Evolutionary conservation across 1,140 invertebrate species (phyloP), one percentile per base, ranked within the genome.

Genomic region (Plutomurus gul): DNA sequence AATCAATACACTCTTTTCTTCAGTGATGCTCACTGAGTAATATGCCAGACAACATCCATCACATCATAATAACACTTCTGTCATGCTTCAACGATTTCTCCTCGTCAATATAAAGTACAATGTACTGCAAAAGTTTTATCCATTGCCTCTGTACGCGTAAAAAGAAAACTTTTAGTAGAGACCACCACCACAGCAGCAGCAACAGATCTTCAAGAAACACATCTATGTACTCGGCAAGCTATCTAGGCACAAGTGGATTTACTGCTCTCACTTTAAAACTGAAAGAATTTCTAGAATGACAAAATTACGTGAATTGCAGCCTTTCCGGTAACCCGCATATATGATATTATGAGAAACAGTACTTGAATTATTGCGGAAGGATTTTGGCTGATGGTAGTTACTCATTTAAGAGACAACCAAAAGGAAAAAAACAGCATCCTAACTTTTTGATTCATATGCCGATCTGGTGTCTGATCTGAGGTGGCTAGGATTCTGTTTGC

Each of bases 1-100:
- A 65, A 65, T 65, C 56, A 65, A 65, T 65, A 65, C 56, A n/a
- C 56, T 65, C 56, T 65, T 65, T 65, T 33, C 27, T 65, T 33
- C 56, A 33, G 4, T 65, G 56, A 65, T 33, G 36, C 22, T 65
- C 56, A 65, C 56, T 65, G 56, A 65, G 56, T 65, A 65, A 65
- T 65, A 65, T 65, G 56, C 56, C 56, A 65, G 56, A 65, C 25
- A 65, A 65, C 56, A 65, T 65, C 56, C 56, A 65, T 65, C 56
- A 65, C 56, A 16, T n/a, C 56, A 65, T 65, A 65, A 65, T 65
- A 65, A 65, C 56, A 65, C 56, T 65, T 65, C 56, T 65, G 56
- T 65, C 56, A 65, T 33, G 56, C 56, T 33, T 65, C 56, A 65
- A 25, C 27, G 56, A 65, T 33, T 65, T 33, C 56, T 2, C 16